Evolutionary conservation across 2,113 vertebrate species (phyloP), one percentile per base, ranked within the genome.

Genomic region (Corvus moneduloides): DNA sequence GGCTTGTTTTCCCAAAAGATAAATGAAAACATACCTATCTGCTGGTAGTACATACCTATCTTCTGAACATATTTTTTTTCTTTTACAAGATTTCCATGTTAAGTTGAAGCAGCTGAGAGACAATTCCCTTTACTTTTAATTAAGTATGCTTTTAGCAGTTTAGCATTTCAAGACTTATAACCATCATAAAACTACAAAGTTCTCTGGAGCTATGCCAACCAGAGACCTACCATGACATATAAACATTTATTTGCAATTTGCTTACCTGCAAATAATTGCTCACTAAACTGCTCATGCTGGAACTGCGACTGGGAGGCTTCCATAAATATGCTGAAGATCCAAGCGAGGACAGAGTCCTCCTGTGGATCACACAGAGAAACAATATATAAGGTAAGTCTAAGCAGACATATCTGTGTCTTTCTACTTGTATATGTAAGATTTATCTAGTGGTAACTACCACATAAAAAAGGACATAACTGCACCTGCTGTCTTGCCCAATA

Each of bases 271-370:
- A 97, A 96, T 98, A 99, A 94, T 68, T 98, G 98, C 99, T 99
- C 77, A 99, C 97, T 81, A 99, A 97, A 68, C 99, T 99, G 98
- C 98, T 99, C 98, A 99, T 97, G 90, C 99, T 99, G 96, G 99
- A 99, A 96, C 98, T 99, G 62, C 99, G 98, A 97, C 99, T 99
- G 54, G 99, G 99, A 59, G 99, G 98, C 69, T 97, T 99, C 99
- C 99, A 99, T 51, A 98, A 59, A 76, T 98, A 98, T 7, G 98
- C 97, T 46, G 98, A 89, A 56, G 99, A 98, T 91, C 97, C 97
- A 86, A 97, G 81, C 0, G 98, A 96, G 68, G 98, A 98, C 88
- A 99, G 93, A 2, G 98, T 99, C 95, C 98, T 98, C 97, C 99
- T 99, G 96, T 32, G 84, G 82, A 87, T 39, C 72, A 93, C 44